Base-by-base conservation (phyloP, 2,888 invertebrate species). In the Syrista parreyssii region DNA sequence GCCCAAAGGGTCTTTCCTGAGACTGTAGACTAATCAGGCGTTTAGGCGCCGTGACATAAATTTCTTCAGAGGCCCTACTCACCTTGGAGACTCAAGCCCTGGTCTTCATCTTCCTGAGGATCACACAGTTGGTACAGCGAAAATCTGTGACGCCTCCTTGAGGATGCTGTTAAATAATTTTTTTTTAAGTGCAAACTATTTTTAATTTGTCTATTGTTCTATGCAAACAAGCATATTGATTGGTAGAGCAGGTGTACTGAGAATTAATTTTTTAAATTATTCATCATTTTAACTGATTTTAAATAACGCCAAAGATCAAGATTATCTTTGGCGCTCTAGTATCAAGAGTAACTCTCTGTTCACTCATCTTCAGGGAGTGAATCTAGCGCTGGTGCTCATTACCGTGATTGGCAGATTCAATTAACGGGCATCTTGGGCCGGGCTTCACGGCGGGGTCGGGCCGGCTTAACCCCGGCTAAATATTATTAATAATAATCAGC, bases 321-420 rank as follows among this genome's bases (percentile, higher is more conserved):
- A 78, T 40, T 40, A 55, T 77, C 68, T 79, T 79, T 75, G 75
- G 71, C n/a, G 34, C 31, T 68, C 77, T 40, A 23, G 40, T 78
- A 73, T 76, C 34, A 74, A 74, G 77, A 79, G 77, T 79, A 79
- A 79, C 78, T 79, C 79, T 73, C n/a, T 40, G 40, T 40, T 40
- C 40, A 40, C 40, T 40, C 40, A 40, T 40, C 40, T 15, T 15
- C 40, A n/a, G 69, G 68, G 40, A 40, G 40, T 75, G 79, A 75
- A 79, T 79, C 76, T 78, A 93, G 92, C 92, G 93, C 93, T 93
- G 89, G 92, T 93, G 93, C 95, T 94, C 93, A 95, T 95, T 95
- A 95, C 94, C 93, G 93, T 95, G 95, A 95, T 95, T 95, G 95
- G 95, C 95, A 95, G 93, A 93, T 95, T 95, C 95, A 95, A 95